These are phyloP conservation scores for Procapra przewalskii DNA, from an alignment of 2,113 vertebrate genomes.

Conservation along the genomic window DNA sequence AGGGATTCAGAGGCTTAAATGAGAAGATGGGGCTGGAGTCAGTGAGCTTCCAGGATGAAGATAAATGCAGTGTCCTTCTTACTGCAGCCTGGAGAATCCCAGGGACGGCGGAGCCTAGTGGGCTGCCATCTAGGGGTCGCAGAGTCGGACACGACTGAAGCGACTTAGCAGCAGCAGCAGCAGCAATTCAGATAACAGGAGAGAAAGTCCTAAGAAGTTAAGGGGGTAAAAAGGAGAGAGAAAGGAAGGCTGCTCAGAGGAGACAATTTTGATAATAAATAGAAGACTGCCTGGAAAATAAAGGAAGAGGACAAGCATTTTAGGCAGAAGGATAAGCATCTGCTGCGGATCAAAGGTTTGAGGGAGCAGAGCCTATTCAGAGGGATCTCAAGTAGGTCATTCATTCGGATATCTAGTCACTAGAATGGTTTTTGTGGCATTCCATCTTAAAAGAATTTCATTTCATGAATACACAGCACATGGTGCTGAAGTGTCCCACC, in stretches of 20 bases:
- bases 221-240: background rate
- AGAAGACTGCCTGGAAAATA: background rate
- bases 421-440: background rate
- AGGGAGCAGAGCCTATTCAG: background rate
- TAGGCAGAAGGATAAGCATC: background rate
- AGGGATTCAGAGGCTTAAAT: background rate
- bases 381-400: background rate
- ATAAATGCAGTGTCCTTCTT: no score
- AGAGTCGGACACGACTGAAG: no score
- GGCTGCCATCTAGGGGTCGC: no score
- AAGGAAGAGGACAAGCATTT: background rate
- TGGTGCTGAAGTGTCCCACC: background rate
- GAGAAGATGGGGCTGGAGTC: background rate
- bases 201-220: background rate
- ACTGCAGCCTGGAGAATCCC: background rate
- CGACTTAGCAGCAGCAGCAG: no score
- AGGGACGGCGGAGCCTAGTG: no score
- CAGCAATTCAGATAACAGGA: background rate
- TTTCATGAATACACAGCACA: rapidly evolving
- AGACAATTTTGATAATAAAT: background rate
- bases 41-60: background rate
- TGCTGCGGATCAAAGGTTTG: background rate
- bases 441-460: background rate
- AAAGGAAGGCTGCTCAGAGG: background rate
- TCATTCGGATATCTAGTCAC: background rate